A percentile compares a stretch with the other conserved stretches of the same genome.
phyloP scores from a whole-genome alignment of 1,140 invertebrate genomes.

The Nomia melanderi region DNA sequence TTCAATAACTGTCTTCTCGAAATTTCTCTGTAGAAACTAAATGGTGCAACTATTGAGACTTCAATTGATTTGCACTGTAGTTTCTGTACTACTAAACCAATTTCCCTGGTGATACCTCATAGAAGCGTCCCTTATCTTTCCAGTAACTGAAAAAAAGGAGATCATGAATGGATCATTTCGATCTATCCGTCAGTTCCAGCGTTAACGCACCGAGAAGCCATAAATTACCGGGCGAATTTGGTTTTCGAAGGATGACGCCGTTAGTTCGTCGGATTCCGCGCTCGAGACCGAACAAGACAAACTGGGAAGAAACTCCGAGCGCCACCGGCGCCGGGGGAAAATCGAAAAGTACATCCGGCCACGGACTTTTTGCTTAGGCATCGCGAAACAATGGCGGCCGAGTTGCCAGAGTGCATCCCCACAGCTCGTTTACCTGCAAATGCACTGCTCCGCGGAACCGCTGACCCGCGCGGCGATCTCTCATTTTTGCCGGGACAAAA shows the following conservation, averaged over 20 bases:
- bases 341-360: slow-evolving; percentile 32
- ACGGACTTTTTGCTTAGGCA: slow-evolving; percentile 21
- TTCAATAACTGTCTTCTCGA: too few relatives aligned
- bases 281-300: neutral
- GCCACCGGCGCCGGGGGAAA: neutral
- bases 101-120: too few relatives aligned
- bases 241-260: neutral
- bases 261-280: neutral
- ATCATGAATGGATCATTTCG: too few relatives aligned
- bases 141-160: too few relatives aligned
- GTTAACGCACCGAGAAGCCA: neutral
- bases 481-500: slow-evolving; percentile 80
- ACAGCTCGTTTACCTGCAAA: slow-evolving; percentile 55
- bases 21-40: too few relatives aligned
- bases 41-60: too few relatives aligned
- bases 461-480: slow-evolving; percentile 77
- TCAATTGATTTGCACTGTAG: too few relatives aligned
- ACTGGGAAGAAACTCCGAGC: slow-evolving; percentile 1
- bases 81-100: too few relatives aligned
- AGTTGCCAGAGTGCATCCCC: slow-evolving; percentile 34
- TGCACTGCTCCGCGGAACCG: slow-evolving; percentile 48
- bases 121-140: too few relatives aligned
- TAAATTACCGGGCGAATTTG: neutral
- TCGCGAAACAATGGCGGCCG: slow-evolving; percentile 39
- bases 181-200: too few relatives aligned